phyloP scores from a whole-genome alignment of 2,113 vertebrate species.

The Fulmarus glacialis region DNA sequence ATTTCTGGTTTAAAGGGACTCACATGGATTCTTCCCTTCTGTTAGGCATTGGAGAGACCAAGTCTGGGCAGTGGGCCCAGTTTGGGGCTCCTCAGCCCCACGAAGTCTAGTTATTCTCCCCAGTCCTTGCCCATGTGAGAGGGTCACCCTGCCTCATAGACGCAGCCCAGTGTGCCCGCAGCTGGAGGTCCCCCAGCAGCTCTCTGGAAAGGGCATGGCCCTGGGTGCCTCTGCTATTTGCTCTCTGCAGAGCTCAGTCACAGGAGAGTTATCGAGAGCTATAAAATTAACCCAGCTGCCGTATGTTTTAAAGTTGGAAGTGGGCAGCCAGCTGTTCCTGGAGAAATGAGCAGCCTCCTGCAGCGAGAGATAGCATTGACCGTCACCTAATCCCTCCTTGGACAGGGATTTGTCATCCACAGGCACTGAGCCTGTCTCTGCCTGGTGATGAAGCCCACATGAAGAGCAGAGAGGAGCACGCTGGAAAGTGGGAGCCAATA shows the following conservation, averaged over 20 bases:
- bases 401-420: background rate
- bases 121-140: background rate
- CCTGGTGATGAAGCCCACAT: background rate
- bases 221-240: background rate
- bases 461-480: background rate
- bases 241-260: background rate
- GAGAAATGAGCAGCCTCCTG: background rate
- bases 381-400: background rate
- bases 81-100: background rate
- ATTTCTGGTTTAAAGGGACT: background rate
- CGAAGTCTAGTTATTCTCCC: background rate
- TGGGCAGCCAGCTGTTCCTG: background rate
- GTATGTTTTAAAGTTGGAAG: background rate
- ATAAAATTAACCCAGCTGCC: background rate
- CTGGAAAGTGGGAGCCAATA: background rate
- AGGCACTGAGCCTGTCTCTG: background rate
- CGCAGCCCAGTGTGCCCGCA: no score
- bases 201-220: background rate
- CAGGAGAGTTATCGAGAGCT: no score
- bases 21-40: background rate
- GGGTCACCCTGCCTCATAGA: no score
- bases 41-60: background rate
- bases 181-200: no score
- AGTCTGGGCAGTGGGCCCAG: no score
- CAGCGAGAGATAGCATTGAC: background rate